Evolutionary conservation across 2,888 invertebrate genomes (phyloP), one percentile per base, ranked within the genome.

Genomic region (Ornithoptera alexandrae): DNA sequence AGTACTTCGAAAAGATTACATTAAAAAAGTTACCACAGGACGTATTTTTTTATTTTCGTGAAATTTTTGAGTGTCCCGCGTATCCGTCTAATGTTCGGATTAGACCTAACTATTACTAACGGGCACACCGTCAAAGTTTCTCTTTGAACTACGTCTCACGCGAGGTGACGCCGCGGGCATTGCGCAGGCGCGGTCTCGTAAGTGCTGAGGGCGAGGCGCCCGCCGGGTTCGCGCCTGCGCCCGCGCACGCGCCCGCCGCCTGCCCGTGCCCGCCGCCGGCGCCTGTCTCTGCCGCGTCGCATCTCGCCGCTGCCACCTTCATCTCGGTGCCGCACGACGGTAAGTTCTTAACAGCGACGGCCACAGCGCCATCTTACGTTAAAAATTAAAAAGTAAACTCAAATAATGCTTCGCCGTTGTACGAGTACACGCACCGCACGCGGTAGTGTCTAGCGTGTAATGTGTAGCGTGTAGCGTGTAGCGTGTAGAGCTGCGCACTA

Each of bases 171-270:
- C 15, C 17, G 17, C n/a, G 17, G 12, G 10, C n/a, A 7, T 18
- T 97, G 97, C 89, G 96, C 83, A 88, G 88, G 42, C 87, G 90
- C 76, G 89, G 89, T 73, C 80, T 88, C 72, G 80, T 87, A 76
- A 77, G 82, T 58, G 72, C 79, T 68, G 88, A 88, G 78, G 78
- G 77, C 76, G 88, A 88, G 78, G 75, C 86, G 80, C 89, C 89
- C 78, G 78, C 87, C 69, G 72, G 72, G 72, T 84, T 86, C 83
- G 82, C 74, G 78, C 80, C 75, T 72, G 85, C 75, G 72, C 68
- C 68, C 65, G 67, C 50, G 69, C 69, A 72, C 71, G 71, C 61
- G 70, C 68, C 50, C 69, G 70, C 73, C 70, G 71, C 60, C 70
- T 72, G 60, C 76, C 39, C 39, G 8, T 39, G 65, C 64, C 67